A percentile compares a stretch with the other conserved stretches of the same genome.
Conservation (phyloP, 2,888 invertebrate species). For the Archaeoteleia sp. region DNA sequence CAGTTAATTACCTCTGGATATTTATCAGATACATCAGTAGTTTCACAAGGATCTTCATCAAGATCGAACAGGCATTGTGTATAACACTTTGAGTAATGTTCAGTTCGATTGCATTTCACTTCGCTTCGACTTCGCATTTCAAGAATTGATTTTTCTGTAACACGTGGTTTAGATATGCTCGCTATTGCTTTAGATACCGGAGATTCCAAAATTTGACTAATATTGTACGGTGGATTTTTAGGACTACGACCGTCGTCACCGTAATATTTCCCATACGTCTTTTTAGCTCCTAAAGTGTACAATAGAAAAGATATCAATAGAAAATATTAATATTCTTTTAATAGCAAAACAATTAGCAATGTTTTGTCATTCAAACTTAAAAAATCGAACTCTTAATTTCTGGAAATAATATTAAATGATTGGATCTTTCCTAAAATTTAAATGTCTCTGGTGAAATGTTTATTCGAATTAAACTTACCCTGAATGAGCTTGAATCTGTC, state of each 20-base stretch:
- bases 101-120: constrained; percentile 55
- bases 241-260: background rate
- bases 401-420: too few relatives aligned
- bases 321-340: background rate
- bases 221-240: background rate
- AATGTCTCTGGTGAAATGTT: too few relatives aligned
- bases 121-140: constrained; percentile 27
- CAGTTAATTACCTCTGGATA: constrained; percentile 57
- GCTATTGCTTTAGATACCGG: background rate
- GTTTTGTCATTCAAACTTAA: too few relatives aligned
- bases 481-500: constrained; percentile 63
- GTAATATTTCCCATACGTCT: background rate
- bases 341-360: too few relatives aligned
- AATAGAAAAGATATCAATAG: constrained; percentile 1
- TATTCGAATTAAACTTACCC: too few relatives aligned
- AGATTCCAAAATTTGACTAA: background rate
- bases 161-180: background rate
- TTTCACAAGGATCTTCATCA: constrained; percentile 67
- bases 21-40: constrained; percentile 60
- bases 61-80: constrained; percentile 65
- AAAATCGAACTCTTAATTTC: too few relatives aligned
- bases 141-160: background rate
- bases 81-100: constrained; percentile 53
- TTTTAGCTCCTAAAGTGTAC: background rate
- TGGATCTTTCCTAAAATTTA: too few relatives aligned